Evolutionary conservation across 2,888 invertebrate genomes (phyloP).

Genomic region (Dolichomitus sp.): DNA sequence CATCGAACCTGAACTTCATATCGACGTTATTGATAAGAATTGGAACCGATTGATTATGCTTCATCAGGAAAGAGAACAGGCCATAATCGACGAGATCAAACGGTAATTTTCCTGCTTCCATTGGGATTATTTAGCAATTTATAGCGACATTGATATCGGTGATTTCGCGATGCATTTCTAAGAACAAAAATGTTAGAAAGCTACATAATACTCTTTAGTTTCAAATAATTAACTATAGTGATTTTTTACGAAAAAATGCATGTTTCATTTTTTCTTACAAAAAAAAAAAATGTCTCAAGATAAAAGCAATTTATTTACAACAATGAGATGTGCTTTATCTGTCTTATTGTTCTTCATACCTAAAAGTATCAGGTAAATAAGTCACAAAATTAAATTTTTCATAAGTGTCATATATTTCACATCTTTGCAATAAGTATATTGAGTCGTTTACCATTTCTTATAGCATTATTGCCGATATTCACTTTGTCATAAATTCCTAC

Average conservation of each 20-base stretch:
- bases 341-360: too few species aligned
- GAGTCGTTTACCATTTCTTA: neutral
- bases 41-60: slow-evolving; percentile 96
- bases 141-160: neutral
- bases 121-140: neutral
- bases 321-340: neutral
- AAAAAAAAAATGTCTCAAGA: neutral
- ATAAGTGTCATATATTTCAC: neutral
- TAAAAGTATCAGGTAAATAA: too few species aligned
- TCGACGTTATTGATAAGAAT: slow-evolving; percentile 94
- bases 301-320: too few species aligned
- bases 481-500: neutral
- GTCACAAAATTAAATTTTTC: neutral
- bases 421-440: neutral
- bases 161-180: too few species aligned
- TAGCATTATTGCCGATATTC: neutral
- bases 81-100: slow-evolving; percentile 96
- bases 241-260: slow-evolving; percentile 10
- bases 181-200: too few species aligned
- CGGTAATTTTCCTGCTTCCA: slow-evolving; percentile 84
- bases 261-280: neutral
- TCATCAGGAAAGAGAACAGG: slow-evolving; percentile 96
- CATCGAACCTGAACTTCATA: slow-evolving; percentile 94
- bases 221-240: neutral
- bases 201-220: too few species aligned